Base-by-base conservation (phyloP, 2,888 invertebrate genomes). In the Hoplodrina blanda region DNA sequence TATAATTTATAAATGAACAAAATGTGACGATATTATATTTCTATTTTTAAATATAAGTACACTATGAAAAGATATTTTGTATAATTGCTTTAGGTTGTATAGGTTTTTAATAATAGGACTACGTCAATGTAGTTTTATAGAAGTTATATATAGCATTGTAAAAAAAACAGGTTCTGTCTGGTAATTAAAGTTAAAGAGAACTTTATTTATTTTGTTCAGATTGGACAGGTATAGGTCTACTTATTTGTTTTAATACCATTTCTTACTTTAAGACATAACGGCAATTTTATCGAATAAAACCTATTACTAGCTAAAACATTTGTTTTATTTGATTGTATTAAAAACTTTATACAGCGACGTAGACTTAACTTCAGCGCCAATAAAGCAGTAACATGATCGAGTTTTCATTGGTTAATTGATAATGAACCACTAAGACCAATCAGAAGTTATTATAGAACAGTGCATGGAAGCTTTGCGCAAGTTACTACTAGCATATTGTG, bases 31-130 rank as follows among this genome's bases (percentile, higher is more conserved):
- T 93, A 92, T 92, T 92, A 91, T 92, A 92, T 91, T 91, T 91
- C 87, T 94, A 93, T 86, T 87, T 73, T 81, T 88, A 88, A 89
- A 89, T 81, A 87, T 93, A 93, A 94, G 94, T 94, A 94, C 93
- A 95, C 87, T 89, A 88, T 87, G 90, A 90, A 89, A 91, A 87
- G 88, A 93, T 95, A 94, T 94, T 95, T 95, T 95, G 94, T 95
- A 95, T 94, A 94, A 95, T 95, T 94, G 91, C 91, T 89, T 93
- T 94, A 93, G 95, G 94, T 95, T 95, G 94, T 95, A 93, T 95
- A 94, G 92, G 91, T 90, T 92, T 84, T 76, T 76, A 80, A 87
- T 84, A 87, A 86, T 86, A 89, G 81, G 82, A 91, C 89, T 90
- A 90, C 90, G 87, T 82, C 69, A 86, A 87, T 85, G 88, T 93